These are phyloP conservation scores for Mya arenaria DNA, from an alignment of 1,140 invertebrate genomes.

Conservation along the genomic window DNA sequence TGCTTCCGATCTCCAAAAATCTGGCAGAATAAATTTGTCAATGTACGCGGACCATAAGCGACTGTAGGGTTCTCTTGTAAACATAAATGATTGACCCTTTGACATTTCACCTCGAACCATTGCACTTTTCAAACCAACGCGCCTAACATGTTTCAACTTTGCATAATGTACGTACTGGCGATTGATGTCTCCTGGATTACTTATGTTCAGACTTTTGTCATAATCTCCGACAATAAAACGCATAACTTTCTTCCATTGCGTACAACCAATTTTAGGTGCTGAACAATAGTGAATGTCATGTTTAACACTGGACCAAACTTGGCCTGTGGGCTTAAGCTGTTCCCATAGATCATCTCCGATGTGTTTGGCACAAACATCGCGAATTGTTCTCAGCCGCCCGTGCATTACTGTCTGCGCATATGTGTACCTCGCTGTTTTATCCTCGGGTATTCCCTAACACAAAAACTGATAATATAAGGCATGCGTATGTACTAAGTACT, in stretches of 20 bases:
- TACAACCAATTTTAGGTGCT: conserved; percentile 9
- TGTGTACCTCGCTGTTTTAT: no score
- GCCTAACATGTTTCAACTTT: not conserved
- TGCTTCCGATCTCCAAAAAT: conserved; percentile 32
- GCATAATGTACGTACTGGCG: not conserved
- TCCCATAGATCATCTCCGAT: no score
- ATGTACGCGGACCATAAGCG: conserved; percentile 60
- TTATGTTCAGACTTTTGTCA: not conserved
- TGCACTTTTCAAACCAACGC: not conserved
- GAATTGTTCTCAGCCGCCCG: no score
- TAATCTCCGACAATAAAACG: conserved; percentile 3
- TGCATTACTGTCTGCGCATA: no score
- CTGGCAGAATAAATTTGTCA: conserved; percentile 59
- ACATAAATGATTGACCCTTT: conserved; percentile 34
- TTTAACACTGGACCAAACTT: no score
- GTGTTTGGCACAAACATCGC: no score
- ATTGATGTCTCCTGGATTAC: not conserved
- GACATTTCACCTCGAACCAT: not conserved
- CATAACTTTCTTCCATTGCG: conserved; percentile 7
- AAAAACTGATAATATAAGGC: no score
- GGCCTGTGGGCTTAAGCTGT: no score
- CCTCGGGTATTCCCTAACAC: no score
- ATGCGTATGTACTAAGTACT: no score
- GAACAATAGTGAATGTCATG: not conserved
- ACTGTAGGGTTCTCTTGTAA: conserved; percentile 57